Percentiles rank a stretch among this genome's conserved stretches.
Conservation (phyloP, 2,113 vertebrate species). For the Toxotes chatareus region DNA sequence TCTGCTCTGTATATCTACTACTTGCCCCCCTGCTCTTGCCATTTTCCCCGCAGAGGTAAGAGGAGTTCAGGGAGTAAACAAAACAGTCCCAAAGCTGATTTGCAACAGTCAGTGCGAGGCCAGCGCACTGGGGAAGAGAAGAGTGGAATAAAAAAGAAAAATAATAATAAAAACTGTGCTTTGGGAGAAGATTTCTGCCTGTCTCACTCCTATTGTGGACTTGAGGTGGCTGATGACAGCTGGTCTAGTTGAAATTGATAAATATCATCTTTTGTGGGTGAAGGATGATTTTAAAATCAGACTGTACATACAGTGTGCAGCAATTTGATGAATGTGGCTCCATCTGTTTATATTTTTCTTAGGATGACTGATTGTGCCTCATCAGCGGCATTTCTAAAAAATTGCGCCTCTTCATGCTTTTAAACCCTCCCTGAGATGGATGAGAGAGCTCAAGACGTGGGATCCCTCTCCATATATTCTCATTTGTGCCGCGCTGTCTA, state of each 20-base stretch:
- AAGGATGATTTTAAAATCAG: background rate
- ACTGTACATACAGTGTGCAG: background rate
- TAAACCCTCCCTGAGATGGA: background rate
- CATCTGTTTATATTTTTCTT: background rate
- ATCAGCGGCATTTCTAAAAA: background rate
- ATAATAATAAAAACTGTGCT: background rate
- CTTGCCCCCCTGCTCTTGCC: background rate
- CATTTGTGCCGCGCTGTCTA: conserved; percentile 6
- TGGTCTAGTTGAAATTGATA: background rate
- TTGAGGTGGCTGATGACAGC: background rate
- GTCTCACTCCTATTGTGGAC: background rate
- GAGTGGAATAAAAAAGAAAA: background rate
- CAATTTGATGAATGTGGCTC: background rate
- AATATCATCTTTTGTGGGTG: background rate
- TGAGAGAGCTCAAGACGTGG: background rate
- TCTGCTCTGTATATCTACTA: background rate
- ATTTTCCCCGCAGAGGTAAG: background rate
- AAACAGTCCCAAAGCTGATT: background rate
- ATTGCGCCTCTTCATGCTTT: background rate
- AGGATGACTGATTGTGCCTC: background rate
- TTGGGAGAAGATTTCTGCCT: background rate
- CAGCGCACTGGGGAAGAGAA: background rate
- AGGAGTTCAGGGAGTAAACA: background rate
- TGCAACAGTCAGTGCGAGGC: background rate
- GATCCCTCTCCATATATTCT: conserved; percentile 7